These are phyloP conservation scores for Laupala kohalensis DNA, from an alignment of 1,140 invertebrate genomes.

Conservation along the genomic window DNA sequence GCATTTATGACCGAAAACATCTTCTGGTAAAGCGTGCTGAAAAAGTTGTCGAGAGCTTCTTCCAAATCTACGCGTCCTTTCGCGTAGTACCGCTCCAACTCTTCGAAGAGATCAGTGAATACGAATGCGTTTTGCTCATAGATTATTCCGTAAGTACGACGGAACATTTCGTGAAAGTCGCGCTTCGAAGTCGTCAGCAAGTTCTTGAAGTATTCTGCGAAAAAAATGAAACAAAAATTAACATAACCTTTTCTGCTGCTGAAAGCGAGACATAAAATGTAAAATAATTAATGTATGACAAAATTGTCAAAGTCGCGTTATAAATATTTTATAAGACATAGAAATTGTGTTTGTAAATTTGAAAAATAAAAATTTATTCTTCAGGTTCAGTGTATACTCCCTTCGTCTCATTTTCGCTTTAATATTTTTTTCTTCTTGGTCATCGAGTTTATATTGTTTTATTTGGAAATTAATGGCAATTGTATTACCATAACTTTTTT, in stretches of 20 bases:
- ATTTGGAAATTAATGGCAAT: too few species aligned
- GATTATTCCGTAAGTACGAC: slow-evolving; percentile 83
- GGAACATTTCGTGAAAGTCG: slow-evolving; percentile 90
- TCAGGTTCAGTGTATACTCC: background rate
- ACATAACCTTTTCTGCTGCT: background rate
- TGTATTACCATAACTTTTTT: too few species aligned
- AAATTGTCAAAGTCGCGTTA: background rate
- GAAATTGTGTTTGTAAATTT: background rate
- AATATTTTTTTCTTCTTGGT: too few species aligned
- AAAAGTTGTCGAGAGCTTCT: slow-evolving; percentile 83
- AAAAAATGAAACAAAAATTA: background rate
- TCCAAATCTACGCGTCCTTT: slow-evolving; percentile 69
- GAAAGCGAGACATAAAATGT: background rate
- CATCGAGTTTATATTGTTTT: too few species aligned
- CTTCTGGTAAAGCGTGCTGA: slow-evolving; percentile 79
- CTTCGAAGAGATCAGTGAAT: slow-evolving; percentile 80
- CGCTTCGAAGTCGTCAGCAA: slow-evolving; percentile 67
- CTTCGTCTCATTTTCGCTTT: background rate
- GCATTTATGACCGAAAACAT: slow-evolving; percentile 92
- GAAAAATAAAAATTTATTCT: background rate
- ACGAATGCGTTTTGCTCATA: slow-evolving; percentile 89
- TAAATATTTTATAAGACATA: background rate
- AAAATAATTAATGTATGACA: background rate
- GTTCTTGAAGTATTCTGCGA: slow-evolving; percentile 70
- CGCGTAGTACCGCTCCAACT: slow-evolving; percentile 80